These are phyloP conservation scores for Diplosoma virens DNA, from an alignment of 23 tunicate genomes.

Conservation along the genomic window DNA sequence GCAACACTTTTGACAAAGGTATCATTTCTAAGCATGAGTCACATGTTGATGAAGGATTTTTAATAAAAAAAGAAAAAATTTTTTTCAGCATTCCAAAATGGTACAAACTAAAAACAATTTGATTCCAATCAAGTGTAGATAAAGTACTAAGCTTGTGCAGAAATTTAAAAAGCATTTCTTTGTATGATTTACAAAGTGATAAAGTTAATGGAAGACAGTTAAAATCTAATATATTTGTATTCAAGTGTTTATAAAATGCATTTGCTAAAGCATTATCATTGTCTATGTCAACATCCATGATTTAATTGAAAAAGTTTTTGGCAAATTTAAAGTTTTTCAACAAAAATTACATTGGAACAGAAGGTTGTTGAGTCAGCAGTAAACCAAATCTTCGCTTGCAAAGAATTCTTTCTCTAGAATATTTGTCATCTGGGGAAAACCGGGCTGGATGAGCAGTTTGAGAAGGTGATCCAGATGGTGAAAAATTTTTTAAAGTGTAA, in stretches of 20 bases:
- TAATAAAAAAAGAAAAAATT: background rate
- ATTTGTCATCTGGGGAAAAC: conserved; percentile 90
- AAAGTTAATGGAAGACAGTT: no score
- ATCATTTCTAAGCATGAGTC: background rate
- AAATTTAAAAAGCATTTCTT: no score
- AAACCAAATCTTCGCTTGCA: conserved; percentile 86
- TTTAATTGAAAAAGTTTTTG: no score
- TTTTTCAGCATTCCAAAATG: background rate
- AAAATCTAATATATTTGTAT: no score
- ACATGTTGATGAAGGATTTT: background rate
- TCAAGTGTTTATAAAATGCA: no score
- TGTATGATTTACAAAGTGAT: no score
- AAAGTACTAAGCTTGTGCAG: no score
- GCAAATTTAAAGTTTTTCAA: no score
- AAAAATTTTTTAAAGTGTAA: conserved; percentile 60
- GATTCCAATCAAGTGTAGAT: background rate
- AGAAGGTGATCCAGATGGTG: conserved; percentile 64
- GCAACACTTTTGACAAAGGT: background rate
- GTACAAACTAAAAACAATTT: background rate
- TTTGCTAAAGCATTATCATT: no score
- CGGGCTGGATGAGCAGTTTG: conserved; percentile 84
- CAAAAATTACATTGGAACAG: conserved; percentile 8
- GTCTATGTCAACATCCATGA: background rate
- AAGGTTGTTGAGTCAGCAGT: conserved; percentile 67
- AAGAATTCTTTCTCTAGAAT: conserved; percentile 71